Base-by-base conservation (phyloP, 2,113 vertebrate genomes). In the Petrocephalus microphthalmus region DNA sequence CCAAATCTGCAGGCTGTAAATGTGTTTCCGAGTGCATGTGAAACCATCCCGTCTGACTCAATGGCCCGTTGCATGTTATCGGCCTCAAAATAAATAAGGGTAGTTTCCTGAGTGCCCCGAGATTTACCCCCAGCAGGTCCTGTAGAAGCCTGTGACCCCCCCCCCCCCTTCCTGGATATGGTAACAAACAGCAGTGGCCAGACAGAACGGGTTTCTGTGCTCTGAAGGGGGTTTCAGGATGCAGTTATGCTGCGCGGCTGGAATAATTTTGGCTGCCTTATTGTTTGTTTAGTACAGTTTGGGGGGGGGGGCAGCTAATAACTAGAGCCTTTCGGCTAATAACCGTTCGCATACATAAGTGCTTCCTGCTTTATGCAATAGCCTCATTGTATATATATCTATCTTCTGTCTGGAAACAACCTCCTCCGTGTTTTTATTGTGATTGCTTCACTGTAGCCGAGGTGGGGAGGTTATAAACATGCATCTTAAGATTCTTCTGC, bases 321-420 rank as follows among this genome's bases (percentile, higher is more conserved):
- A 49, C 86, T 29, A n/a, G 78, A 86, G 20, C 82, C 82, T 52
- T 81, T 82, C 51, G 22, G 81, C 47, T 86, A 82, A 88, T 88
- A 83, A 67, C 51, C 87, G 53, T 71, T 82, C 45, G 47, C 88
- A 86, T 47, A 57, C 47, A 71, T 25, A 89, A 86, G 37, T 51
- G 67, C 45, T 87, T 84, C 56, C 15, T 81, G 84, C 56, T 89
- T 84, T 81, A 86, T 89, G 37, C 52, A 15, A 0, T 91, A 52
- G 54, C 19, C 85, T 57, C 20, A 52, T 74, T 88, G 85, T 42
- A 42, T 42, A 42, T 42, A 53, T 53, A 15, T 15, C 2, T 53
- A 10, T 37, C 67, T 85, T 81, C 86, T 88, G 57, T 86, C 52
- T 88, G 88, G 56, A 89, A 42, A 51, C 33, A 82, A 22, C 64